A percentile compares a stretch with the other conserved stretches of the same genome.
Evolutionary conservation across 2,113 vertebrate genomes (phyloP).

Genomic region (Phodopus roborovskii): DNA sequence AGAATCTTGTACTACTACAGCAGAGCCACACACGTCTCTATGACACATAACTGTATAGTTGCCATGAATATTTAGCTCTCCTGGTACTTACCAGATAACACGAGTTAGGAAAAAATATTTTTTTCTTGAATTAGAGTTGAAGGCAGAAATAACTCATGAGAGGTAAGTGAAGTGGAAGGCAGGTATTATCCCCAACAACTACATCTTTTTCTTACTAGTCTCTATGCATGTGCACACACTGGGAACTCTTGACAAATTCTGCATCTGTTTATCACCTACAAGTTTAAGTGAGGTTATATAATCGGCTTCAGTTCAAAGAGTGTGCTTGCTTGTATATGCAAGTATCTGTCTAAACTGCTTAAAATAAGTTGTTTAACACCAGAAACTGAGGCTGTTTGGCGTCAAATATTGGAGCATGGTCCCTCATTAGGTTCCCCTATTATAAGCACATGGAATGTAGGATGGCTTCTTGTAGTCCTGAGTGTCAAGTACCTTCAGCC

Average conservation of each 20-base stretch:
- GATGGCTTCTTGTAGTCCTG: neutral
- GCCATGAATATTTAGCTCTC: slow-evolving; percentile 20
- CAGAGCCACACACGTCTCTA: neutral
- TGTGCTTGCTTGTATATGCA: slow-evolving; percentile 61
- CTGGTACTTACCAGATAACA: slow-evolving; percentile 6
- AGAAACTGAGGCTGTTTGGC: slow-evolving; percentile 43
- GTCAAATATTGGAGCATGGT: slow-evolving; percentile 24
- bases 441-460: neutral
- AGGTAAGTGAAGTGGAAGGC: slow-evolving; percentile 54
- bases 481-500: neutral
- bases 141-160: slow-evolving; percentile 63
- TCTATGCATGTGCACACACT: neutral
- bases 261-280: slow-evolving; percentile 59
- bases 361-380: slow-evolving; percentile 71
- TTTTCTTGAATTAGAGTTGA: slow-evolving; percentile 65
- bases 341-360: slow-evolving; percentile 68
- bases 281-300: slow-evolving; percentile 31
- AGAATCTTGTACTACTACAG: neutral
- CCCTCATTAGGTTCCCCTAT: slow-evolving; percentile 26
- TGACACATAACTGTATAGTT: neutral
- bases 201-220: slow-evolving; percentile 54
- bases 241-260: slow-evolving; percentile 56
- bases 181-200: slow-evolving; percentile 47
- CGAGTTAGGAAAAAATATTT: slow-evolving; percentile 21
- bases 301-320: slow-evolving; percentile 59